These are phyloP conservation scores for Drosophila tsacasi DNA, from an alignment of 1,140 invertebrate species.

Conservation along the genomic window DNA sequence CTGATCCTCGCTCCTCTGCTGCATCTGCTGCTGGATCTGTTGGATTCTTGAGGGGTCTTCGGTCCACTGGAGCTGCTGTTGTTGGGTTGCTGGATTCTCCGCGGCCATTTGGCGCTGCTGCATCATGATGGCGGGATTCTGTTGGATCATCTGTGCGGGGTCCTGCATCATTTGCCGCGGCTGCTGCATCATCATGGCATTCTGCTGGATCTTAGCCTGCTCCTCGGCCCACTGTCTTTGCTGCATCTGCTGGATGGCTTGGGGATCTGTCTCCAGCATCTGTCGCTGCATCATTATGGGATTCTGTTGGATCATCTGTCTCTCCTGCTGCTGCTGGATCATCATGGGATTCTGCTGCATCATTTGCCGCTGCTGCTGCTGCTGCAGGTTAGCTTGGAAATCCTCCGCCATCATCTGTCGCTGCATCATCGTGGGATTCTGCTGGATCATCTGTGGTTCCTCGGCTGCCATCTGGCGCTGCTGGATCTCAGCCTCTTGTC, in stretches of 20 bases:
- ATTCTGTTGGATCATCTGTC: constrained; percentile 13
- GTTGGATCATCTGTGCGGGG: constrained; percentile 12
- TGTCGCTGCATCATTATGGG: constrained; percentile 29
- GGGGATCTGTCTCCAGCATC: constrained; percentile 16
- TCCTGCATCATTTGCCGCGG: constrained; percentile 28
- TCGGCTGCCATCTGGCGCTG: background rate
- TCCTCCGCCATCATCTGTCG: constrained; percentile 30
- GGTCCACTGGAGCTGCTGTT: constrained; percentile 8
- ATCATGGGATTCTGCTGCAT: constrained; percentile 18
- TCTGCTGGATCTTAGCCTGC: constrained; percentile 17
- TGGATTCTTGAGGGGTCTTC: constrained; percentile 13
- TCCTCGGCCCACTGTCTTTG: constrained; percentile 14
- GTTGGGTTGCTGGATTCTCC: background rate
- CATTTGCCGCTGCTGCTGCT: constrained; percentile 11
- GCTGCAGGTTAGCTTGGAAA: constrained; percentile 11
- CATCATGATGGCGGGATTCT: constrained; percentile 5
- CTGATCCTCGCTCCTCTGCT: constrained; percentile 11
- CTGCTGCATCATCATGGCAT: constrained; percentile 13
- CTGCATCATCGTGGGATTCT: constrained; percentile 21
- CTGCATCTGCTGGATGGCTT: constrained; percentile 23
- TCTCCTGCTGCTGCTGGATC: constrained; percentile 14
- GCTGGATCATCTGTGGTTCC: constrained; percentile 11
- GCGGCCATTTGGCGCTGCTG: constrained; percentile 18
- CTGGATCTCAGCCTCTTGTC: constrained; percentile 3
- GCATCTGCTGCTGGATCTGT: constrained; percentile 22